Percentiles rank a stretch among this genome's conserved stretches.
These are phyloP conservation scores for Perca fluviatilis DNA, from an alignment of 2,113 vertebrate genomes.

Conservation along the genomic window DNA sequence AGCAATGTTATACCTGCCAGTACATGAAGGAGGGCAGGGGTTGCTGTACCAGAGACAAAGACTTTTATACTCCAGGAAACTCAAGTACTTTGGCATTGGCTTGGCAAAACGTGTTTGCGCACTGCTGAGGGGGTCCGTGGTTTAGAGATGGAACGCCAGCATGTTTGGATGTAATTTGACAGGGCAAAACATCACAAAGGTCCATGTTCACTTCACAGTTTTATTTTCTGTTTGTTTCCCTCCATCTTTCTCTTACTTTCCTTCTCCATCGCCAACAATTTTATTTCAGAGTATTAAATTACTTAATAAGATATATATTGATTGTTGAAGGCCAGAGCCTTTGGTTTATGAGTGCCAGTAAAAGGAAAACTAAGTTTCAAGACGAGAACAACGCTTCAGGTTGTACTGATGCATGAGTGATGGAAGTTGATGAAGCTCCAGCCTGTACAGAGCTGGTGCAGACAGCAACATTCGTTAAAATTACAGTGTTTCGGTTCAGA, in stretches of 20 bases:
- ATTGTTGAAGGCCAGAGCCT: neutral
- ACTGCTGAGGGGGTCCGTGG: neutral
- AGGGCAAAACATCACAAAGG: neutral
- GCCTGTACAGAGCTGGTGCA: slow-evolving; percentile 15
- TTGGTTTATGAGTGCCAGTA: slow-evolving; percentile 5
- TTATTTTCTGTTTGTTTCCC: neutral
- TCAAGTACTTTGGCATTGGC: neutral
- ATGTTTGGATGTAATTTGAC: neutral
- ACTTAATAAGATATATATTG: neutral
- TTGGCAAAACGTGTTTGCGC: slow-evolving; percentile 16
- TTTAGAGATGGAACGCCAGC: neutral
- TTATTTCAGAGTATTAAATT: neutral
- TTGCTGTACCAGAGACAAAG: slow-evolving; percentile 34
- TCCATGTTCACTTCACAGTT: neutral
- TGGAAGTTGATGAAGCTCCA: slow-evolving; percentile 22
- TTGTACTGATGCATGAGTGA: slow-evolving; percentile 38
- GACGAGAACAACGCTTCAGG: slow-evolving; percentile 15
- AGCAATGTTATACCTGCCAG: slow-evolving; percentile 49
- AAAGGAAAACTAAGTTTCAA: slow-evolving; percentile 13
- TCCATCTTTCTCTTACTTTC: neutral
- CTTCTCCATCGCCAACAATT: neutral
- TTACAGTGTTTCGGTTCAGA: slow-evolving; percentile 35
- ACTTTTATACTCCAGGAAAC: slow-evolving; percentile 14
- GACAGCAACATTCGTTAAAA: slow-evolving; percentile 34
- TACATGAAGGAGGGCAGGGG: slow-evolving; percentile 42